phyloP scores from a whole-genome alignment of 2,113 vertebrate species.

The Nansenia antarctica region DNA sequence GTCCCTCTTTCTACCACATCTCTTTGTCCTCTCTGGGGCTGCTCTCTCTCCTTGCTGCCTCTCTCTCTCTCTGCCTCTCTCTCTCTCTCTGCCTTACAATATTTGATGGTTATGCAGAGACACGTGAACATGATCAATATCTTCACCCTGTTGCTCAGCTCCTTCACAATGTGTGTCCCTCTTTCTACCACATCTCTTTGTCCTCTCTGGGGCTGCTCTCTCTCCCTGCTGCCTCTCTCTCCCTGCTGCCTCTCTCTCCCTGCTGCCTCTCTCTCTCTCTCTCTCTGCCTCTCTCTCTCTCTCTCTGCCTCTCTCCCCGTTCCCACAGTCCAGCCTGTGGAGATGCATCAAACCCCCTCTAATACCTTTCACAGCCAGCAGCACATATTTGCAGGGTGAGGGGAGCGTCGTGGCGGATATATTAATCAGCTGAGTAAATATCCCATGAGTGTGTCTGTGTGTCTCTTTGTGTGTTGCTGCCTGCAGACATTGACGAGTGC shows the following conservation, averaged over 20 bases:
- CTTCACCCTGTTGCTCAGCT: not conserved
- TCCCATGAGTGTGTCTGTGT: conserved; percentile 53
- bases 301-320: conserved; percentile 9
- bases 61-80: not conserved
- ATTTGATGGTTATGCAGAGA: no score
- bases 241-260: not conserved
- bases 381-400: conserved; percentile 74
- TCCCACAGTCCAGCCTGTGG: conserved; percentile 64
- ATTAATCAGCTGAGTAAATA: conserved; percentile 81
- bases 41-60: not conserved
- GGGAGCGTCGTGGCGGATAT: conserved; percentile 70
- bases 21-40: not conserved
- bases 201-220: not conserved
- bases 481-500: conserved; percentile 78
- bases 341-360: conserved; percentile 67
- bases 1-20: not conserved
- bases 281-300: not conserved
- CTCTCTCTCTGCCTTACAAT: not conserved
- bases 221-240: not conserved
- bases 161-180: not conserved
- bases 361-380: conserved; percentile 76
- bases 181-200: not conserved
- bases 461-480: not conserved
- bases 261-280: no score
- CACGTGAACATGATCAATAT: no score